Base-by-base conservation (phyloP, 1,140 invertebrate genomes). In the Gyrodactylus salaris region DNA sequence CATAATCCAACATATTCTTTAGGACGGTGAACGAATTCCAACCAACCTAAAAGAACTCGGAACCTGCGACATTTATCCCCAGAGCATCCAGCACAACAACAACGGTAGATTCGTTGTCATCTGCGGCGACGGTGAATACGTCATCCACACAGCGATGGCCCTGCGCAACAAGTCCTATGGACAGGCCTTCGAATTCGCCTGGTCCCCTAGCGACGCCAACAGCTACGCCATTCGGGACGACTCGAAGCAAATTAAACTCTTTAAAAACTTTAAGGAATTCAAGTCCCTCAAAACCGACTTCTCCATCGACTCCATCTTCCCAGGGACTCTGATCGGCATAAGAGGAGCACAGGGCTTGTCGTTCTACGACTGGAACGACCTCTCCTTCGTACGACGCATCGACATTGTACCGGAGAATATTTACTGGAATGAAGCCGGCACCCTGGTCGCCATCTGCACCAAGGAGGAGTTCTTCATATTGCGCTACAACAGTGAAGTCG, bases 81-180 rank as follows among this genome's bases (percentile, higher is more conserved):
- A 99, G 79, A 95, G 88, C 0, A 91, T 99, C 75, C 87, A 89
- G 23, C 95, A 99, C 78, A 98, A 96, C 83, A 91, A 93, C 0
- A 99, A 99, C 82, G 95, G 95, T 68, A 86, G 92, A 82, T 98
- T 98, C 82, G 87, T 99, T 0, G 94, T 96, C 1, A 93, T 98
- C 7, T 98, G 95, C 81, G 95, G 95, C 16, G 95, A 99, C 82
- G 95, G 94, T 0, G 95, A 98, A 80, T 99, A 96, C 79, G 98
- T 98, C 20, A 96, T 99, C 76, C 98, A 99, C 80, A 99, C 95
- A 0, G 91, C 94, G 0, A 95, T 98, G 90, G 93, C 92, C 0
- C 82, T 99, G 27, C 85, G 95, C 69, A 99, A 98, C 80, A 99
- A 98, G 80, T 91, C 91, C 19, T 99, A 97, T 80, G 95, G 95